Conservation (phyloP, 2,113 vertebrate species). For the Coptodon bakossiorum region DNA sequence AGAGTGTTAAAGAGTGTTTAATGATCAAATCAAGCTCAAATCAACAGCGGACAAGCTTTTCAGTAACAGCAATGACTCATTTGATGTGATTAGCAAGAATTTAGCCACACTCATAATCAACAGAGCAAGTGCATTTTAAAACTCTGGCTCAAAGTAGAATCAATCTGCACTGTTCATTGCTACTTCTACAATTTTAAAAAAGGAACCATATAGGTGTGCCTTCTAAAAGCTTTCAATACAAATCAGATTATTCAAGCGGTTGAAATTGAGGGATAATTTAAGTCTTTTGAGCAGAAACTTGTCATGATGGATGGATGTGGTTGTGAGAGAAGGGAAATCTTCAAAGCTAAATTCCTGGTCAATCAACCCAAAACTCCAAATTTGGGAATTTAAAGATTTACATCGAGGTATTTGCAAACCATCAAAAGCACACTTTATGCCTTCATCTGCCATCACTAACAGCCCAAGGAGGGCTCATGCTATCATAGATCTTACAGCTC, state of each 20-base stretch:
- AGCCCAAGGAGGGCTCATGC: background rate
- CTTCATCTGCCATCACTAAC: background rate
- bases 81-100: background rate
- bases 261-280: background rate
- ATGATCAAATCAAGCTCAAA: background rate
- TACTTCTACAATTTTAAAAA: background rate
- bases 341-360: slow-evolving; percentile 7
- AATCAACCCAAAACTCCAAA: background rate
- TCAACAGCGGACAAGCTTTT: background rate
- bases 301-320: background rate
- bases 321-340: background rate
- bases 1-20: background rate
- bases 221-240: background rate
- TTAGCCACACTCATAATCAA: background rate
- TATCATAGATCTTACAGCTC: background rate
- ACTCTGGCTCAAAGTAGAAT: background rate
- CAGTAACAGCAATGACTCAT: background rate
- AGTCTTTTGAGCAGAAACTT: background rate
- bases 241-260: background rate
- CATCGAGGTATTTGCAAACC: background rate
- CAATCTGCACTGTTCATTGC: background rate
- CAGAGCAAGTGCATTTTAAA: background rate
- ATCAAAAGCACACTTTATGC: background rate
- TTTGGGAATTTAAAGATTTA: background rate
- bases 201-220: background rate